Evolutionary conservation across 2,113 vertebrate species (phyloP).

Genomic region (Otis tarda): DNA sequence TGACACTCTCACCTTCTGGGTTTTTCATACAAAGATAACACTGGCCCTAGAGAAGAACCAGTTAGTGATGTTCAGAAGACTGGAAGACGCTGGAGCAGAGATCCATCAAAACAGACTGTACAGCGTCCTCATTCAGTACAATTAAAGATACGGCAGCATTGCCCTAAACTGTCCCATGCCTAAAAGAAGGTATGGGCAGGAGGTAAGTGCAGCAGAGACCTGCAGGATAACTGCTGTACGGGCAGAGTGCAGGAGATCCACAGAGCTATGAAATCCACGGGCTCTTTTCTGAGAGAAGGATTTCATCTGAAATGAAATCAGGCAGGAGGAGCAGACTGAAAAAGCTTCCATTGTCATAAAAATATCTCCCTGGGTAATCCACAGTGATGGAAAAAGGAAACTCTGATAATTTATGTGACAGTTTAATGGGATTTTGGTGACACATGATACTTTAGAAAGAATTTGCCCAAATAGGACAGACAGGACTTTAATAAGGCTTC

Average conservation of each 20-base stretch:
- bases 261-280: not conserved
- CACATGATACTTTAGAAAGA: conserved; percentile 70
- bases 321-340: conserved; percentile 40
- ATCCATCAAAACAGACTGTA: not conserved
- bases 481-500: conserved; percentile 65
- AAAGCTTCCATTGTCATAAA: conserved; percentile 68
- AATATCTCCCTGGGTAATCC: conserved; percentile 67
- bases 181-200: not conserved
- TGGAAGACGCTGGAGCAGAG: not conserved
- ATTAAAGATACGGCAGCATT: not conserved
- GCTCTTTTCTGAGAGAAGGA: conserved; percentile 16
- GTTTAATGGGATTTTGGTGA: conserved; percentile 75
- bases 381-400: conserved; percentile 71
- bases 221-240: not conserved
- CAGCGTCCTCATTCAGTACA: not conserved
- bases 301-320: conserved; percentile 51
- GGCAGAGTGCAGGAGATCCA: not conserved
- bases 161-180: not conserved
- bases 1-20: not conserved
- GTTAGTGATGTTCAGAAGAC: not conserved
- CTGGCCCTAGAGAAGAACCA: not conserved
- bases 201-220: not conserved
- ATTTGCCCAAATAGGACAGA: conserved; percentile 67
- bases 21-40: not conserved
- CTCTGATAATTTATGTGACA: conserved; percentile 76